Conservation (phyloP, 2,797 vertebrate genomes). For the Gila robusta region DNA sequence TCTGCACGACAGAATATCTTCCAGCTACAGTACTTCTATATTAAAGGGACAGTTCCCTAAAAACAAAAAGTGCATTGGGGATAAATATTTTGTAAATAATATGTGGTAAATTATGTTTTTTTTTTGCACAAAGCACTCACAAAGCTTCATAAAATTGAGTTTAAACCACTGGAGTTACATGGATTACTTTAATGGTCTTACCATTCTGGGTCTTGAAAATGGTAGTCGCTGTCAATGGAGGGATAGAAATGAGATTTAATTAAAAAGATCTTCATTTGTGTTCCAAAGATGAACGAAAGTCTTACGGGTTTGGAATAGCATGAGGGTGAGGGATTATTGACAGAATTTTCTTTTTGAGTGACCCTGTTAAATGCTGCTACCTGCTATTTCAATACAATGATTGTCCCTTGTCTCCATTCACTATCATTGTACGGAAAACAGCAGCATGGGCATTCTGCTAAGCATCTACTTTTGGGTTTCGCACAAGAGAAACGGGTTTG, state of each 20-base stretch:
- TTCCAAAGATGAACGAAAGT: too few species aligned
- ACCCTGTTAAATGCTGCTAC: background rate
- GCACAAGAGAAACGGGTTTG: background rate
- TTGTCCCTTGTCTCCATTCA: background rate
- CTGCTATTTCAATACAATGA: background rate
- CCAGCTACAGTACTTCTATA: background rate
- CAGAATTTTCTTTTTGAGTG: too few species aligned
- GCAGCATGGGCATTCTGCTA: conserved; percentile 2
- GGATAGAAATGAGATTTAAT: too few species aligned
- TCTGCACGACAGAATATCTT: background rate
- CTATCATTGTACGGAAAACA: background rate
- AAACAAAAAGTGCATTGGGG: background rate
- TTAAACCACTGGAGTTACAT: too few species aligned
- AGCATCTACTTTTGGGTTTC: background rate
- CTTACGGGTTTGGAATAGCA: too few species aligned
- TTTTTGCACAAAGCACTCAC: too few species aligned
- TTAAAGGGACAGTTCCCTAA: conserved; percentile 7
- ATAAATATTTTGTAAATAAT: background rate
- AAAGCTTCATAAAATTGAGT: too few species aligned
- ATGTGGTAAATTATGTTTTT: background rate
- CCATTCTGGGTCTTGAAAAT: too few species aligned
- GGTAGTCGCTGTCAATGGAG: too few species aligned
- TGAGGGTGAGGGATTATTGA: too few species aligned
- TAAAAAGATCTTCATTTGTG: too few species aligned
- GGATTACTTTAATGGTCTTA: too few species aligned